These are phyloP conservation scores for Ornithoptera priamus DNA, from an alignment of 2,888 invertebrate genomes.

Conservation along the genomic window DNA sequence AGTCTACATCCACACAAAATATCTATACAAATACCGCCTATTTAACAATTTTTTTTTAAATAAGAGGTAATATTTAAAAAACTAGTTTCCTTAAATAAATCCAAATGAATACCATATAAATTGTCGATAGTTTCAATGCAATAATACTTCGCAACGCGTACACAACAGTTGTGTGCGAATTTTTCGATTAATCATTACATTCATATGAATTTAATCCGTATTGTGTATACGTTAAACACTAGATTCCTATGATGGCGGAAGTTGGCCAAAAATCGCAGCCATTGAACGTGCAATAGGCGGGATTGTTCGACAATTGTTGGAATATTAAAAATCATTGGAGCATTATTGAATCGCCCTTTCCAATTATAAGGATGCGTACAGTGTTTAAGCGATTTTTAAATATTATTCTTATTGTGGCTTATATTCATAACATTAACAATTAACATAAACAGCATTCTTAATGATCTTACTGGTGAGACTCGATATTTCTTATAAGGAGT, in stretches of 20 bases:
- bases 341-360: slow-evolving; percentile 73
- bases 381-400: slow-evolving; percentile 38
- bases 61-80: too few relatives aligned
- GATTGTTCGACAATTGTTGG: slow-evolving; percentile 50
- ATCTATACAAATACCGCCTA: too few relatives aligned
- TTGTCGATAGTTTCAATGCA: slow-evolving; percentile 23
- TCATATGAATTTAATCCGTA: slow-evolving; percentile 35
- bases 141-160: slow-evolving; percentile 31
- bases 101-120: neutral
- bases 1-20: too few relatives aligned
- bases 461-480: too few relatives aligned
- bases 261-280: slow-evolving; percentile 52
- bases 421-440: too few relatives aligned
- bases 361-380: slow-evolving; percentile 50
- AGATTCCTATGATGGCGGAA: slow-evolving; percentile 31
- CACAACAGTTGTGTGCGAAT: slow-evolving; percentile 20
- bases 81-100: neutral
- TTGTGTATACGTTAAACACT: slow-evolving; percentile 24
- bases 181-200: slow-evolving; percentile 8
- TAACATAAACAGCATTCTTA: too few relatives aligned
- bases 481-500: too few relatives aligned
- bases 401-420: too few relatives aligned
- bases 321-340: slow-evolving; percentile 76
- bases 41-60: too few relatives aligned
- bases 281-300: slow-evolving; percentile 60